Percentiles rank a stretch among this genome's conserved stretches.
phyloP scores from a whole-genome alignment of 2,113 vertebrate genomes.

The Crotalus horridus region DNA sequence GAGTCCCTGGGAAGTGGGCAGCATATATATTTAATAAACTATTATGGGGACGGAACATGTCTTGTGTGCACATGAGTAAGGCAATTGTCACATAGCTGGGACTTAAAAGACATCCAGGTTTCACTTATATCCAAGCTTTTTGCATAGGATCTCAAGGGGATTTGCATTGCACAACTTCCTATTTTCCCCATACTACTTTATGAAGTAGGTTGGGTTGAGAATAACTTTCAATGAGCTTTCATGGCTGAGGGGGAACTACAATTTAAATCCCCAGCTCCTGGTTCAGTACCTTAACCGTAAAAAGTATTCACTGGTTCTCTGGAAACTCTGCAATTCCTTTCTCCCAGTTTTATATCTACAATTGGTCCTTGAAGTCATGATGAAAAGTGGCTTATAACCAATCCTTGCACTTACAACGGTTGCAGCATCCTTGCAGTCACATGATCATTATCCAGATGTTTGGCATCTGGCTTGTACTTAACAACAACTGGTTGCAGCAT shows the following conservation, averaged over 20 bases:
- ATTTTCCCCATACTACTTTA: neutral
- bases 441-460: neutral
- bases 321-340: neutral
- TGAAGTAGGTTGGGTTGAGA: neutral
- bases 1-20: neutral
- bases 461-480: neutral
- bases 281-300: neutral
- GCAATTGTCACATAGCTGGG: neutral
- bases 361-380: neutral
- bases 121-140: neutral
- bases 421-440: neutral
- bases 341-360: neutral
- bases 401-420: neutral
- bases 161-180: neutral
- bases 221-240: neutral
- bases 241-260: neutral
- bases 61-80: neutral
- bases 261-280: neutral
- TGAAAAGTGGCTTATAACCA: neutral
- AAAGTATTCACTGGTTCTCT: neutral
- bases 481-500: neutral
- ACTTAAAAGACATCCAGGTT: neutral
- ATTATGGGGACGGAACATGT: neutral
- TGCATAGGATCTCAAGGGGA: neutral
- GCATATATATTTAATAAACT: neutral